A percentile compares a stretch with the other conserved stretches of the same genome.
Evolutionary conservation across 92 coral and sea anemone genomes (phyloP).

Genomic region (Chrysogorgia sp.): DNA sequence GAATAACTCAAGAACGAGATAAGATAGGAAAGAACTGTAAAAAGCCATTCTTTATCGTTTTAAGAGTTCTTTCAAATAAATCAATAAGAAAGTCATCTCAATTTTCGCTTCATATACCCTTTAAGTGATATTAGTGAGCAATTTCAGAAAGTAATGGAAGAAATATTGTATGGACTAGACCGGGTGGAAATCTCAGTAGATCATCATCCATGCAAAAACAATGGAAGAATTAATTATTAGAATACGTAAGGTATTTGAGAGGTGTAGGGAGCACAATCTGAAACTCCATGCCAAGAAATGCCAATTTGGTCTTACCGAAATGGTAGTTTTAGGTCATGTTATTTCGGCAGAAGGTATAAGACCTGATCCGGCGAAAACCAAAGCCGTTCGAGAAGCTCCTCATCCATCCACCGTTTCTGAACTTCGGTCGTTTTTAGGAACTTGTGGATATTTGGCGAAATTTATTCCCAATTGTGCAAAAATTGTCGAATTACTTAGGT

Average conservation of each 20-base stretch:
- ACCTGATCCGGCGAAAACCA: constrained; percentile 42
- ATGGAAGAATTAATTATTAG: constrained; percentile 37
- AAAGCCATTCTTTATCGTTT: no score
- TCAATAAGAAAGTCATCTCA: no score
- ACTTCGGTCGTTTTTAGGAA: constrained; percentile 51
- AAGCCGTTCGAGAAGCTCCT: constrained; percentile 36
- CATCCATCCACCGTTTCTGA: constrained; percentile 33
- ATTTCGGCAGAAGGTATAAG: constrained; percentile 52
- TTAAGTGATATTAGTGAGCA: constrained; percentile 54
- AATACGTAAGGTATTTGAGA: constrained; percentile 34
- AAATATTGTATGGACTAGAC: constrained; percentile 43
- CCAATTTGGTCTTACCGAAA: constrained; percentile 34
- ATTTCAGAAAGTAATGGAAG: constrained; percentile 60
- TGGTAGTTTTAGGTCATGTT: constrained; percentile 53
- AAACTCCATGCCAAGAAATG: constrained; percentile 40
- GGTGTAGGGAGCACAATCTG: constrained; percentile 29
- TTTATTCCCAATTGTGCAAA: constrained; percentile 52
- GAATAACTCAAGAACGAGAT: no score
- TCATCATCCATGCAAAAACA: constrained; percentile 44
- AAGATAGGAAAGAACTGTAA: no score
- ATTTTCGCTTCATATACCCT: no score
- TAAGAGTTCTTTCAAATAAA: no score
- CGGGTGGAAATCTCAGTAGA: constrained; percentile 45
- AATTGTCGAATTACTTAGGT: constrained; percentile 46
- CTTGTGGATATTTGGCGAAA: constrained; percentile 53